Evolutionary conservation across 2,113 vertebrate species (phyloP).

Genomic region (Siniperca chuatsi): DNA sequence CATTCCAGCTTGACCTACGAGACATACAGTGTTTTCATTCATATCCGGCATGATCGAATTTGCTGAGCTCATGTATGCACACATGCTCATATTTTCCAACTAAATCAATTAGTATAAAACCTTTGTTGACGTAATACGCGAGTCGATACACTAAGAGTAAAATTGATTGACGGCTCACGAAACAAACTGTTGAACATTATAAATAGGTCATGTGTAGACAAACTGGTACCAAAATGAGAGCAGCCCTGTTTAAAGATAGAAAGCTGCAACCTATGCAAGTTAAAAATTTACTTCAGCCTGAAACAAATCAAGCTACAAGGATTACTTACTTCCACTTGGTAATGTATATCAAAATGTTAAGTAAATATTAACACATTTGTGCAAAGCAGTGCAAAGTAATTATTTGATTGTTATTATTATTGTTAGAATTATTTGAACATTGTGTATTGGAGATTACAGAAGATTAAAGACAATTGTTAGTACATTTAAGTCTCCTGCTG

Average conservation of each 20-base stretch:
- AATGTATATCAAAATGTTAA: conserved; percentile 9
- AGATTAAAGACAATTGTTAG: neutral
- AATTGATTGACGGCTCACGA: conserved; percentile 48
- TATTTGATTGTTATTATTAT: neutral
- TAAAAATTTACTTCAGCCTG: conserved; percentile 25
- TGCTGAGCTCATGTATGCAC: conserved; percentile 24
- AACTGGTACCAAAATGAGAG: conserved; percentile 15
- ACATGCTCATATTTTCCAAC: conserved; percentile 22
- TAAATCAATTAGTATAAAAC: conserved; percentile 56
- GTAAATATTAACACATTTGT: neutral
- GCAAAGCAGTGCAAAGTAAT: neutral
- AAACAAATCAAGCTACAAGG: conserved; percentile 11
- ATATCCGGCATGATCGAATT: conserved; percentile 30
- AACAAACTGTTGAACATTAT: conserved; percentile 35
- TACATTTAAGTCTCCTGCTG: neutral
- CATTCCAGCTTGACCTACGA: conserved; percentile 5
- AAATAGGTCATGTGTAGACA: conserved; percentile 46
- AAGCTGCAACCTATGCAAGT: neutral
- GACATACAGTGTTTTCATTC: conserved; percentile 2
- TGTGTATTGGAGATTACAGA: neutral
- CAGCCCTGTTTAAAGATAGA: conserved; percentile 1
- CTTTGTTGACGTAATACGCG: conserved; percentile 41
- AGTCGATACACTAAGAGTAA: conserved; percentile 41
- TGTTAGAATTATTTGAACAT: neutral
- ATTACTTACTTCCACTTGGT: no score